Percentiles rank a stretch among this genome's conserved stretches.
Conservation (phyloP, 2,797 vertebrate genomes). For the Protosalanx chinensis region DNA sequence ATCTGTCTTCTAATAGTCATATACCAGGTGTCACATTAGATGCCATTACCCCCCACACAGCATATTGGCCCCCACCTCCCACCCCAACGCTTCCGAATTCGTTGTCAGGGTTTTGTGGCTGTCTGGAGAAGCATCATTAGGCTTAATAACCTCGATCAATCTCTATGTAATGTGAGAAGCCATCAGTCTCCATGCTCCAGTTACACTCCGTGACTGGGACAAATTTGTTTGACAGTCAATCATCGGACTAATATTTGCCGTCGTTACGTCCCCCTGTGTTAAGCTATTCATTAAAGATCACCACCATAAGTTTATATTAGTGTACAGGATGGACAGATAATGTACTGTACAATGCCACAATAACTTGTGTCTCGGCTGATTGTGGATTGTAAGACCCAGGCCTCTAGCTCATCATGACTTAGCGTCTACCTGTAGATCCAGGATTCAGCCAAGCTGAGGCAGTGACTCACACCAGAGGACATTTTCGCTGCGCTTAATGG, state of each 20-base stretch:
- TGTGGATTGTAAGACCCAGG: not conserved
- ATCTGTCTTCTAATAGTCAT: not conserved
- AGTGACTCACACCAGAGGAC: not conserved
- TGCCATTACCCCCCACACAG: not conserved
- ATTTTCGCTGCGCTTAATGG: not conserved
- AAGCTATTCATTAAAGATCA: not conserved
- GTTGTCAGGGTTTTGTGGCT: not conserved
- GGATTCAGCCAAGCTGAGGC: not conserved
- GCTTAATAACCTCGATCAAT: not conserved
- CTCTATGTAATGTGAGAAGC: not conserved
- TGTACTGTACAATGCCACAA: not conserved
- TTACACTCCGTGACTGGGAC: not conserved
- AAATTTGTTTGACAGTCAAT: not conserved
- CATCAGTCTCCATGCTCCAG: not conserved
- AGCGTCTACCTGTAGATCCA: not conserved
- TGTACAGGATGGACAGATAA: not conserved
- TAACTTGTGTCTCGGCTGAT: not conserved
- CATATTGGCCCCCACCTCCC: not conserved
- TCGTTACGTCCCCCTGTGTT: not conserved
- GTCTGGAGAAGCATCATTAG: not conserved
- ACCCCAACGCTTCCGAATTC: not conserved
- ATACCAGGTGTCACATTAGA: slow-evolving; percentile 4
- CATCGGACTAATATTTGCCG: not conserved
- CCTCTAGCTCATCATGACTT: not conserved
- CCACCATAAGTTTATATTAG: not conserved